These are phyloP conservation scores for Lates calcarifer DNA, from an alignment of 2,113 vertebrate genomes.

Conservation along the genomic window DNA sequence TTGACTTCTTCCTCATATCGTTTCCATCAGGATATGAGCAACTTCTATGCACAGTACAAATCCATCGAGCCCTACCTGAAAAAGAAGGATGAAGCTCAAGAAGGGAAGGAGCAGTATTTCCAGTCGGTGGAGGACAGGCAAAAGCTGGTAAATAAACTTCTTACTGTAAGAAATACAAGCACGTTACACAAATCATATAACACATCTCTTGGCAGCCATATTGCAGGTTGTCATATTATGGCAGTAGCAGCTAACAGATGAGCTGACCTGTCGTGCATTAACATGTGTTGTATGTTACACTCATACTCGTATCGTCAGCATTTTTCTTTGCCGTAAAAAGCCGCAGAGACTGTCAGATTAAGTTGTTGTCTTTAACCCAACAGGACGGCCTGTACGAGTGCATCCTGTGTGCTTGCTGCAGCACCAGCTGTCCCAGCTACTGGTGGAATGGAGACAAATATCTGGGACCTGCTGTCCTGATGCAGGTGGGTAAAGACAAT, in stretches of 20 bases:
- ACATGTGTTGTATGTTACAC: neutral
- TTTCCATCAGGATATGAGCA: conserved; percentile 90
- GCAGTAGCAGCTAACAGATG: neutral
- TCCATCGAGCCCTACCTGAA: conserved; percentile 95
- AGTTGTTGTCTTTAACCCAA: neutral
- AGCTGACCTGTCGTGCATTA: neutral
- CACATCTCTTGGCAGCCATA: neutral
- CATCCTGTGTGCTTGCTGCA: conserved; percentile 95
- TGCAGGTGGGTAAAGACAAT: conserved; percentile 87
- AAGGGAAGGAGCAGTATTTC: conserved; percentile 92
- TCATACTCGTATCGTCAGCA: neutral
- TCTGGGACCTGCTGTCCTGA: conserved; percentile 92
- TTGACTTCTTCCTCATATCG: neutral
- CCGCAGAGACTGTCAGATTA: conserved; percentile 5
- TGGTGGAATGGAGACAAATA: conserved; percentile 98
- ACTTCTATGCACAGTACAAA: conserved; percentile 98
- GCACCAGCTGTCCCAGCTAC: conserved; percentile 96
- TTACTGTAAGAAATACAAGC: neutral
- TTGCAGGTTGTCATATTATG: neutral
- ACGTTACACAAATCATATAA: neutral
- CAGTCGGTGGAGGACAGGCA: conserved; percentile 94
- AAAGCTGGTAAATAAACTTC: conserved; percentile 87
- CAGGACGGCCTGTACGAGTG: conserved; percentile 96
- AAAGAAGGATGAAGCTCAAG: conserved; percentile 90
- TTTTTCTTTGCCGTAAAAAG: neutral